Evolutionary conservation across 1,140 invertebrate genomes (phyloP), one percentile per base, ranked within the genome.

Genomic region (Xylocopa sonorina): DNA sequence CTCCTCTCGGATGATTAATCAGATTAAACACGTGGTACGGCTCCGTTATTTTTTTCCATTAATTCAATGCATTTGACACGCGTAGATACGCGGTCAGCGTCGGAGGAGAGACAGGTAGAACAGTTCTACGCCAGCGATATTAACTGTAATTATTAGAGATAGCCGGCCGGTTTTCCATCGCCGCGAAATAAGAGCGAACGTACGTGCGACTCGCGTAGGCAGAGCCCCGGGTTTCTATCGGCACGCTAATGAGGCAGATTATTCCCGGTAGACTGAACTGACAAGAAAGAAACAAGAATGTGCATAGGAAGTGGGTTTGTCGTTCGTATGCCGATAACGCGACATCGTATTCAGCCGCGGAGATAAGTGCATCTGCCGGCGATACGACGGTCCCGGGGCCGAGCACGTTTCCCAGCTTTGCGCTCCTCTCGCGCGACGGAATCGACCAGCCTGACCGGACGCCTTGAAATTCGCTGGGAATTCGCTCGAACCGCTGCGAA

Each of bases 221-320:
- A 81, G 80, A n/a, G n/a, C n/a, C n/a, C n/a, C 78, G 38, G 24
- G 63, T 57, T 83, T 85, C 67, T 82, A 86, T 88, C 88, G 79
- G 81, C 78, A 74, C 60, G 80, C 80, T 89, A 89, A 88, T 88
- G 87, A 89, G 88, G 67, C 85, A 88, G 85, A 89, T 88, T 90
- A 89, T 85, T 77, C 73, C 43, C 75, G 80, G 73, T 82, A 74
- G 76, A 12, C 53, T 57, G 71, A 64, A 69, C 76, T 60, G 85
- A 83, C 78, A 81, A 87, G 83, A 84, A 87, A 80, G 80, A 76
- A 71, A 82, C 80, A 73, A 85, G 81, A 67, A 80, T 88, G 78
- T 84, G 85, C 85, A 86, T 89, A 88, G 89, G 89, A 90, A 90
- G 83, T 88, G 88, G 85, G 80, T 88, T 90, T 86, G 79, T 86